Evolutionary conservation across 2,888 invertebrate species (phyloP), one percentile per base, ranked within the genome.

Genomic region (Acleris sparsana): DNA sequence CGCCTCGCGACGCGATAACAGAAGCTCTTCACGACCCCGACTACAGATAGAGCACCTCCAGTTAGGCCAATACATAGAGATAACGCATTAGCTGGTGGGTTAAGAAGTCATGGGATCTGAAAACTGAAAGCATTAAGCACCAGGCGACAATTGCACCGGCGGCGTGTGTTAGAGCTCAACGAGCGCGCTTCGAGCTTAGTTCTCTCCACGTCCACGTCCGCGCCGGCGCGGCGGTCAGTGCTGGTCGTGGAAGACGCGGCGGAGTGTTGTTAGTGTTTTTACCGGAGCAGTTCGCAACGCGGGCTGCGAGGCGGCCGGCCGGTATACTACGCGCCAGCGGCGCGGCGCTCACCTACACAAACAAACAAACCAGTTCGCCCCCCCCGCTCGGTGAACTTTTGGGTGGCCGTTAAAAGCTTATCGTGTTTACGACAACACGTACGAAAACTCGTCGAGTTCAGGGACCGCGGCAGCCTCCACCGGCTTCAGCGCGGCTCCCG

Each of bases 281-380:
- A 13, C 5, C 5, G 44, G 44, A 16, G n/a, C 44, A 16, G 43
- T 16, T 43, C 9, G 43, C 16, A 0, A 16, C 13, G 43, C 43
- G 16, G 43, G 1, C 44, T 44, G 11, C 33, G 33, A 33, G 33
- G 11, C 3, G 3, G 33, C 33, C 11, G 13, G 3, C 33, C 33
- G 0, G 7, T 33, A 13, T 13, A 33, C 33, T 33, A 33, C 7
- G 33, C 7, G 33, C 33, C 29, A 20, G 22, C 13, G 62, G 25
- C 39, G n/a, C 20, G 17, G 17, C 49, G 29, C 46, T 5, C 29
- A 44, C 78, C 79, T 80, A 80, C 78, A 85, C 88, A 83, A 84
- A 87, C 80, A 87, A 85, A 85, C 79, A 87, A 90, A 89, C 90
- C 88, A 78, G 89, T 89, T 87, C 73, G 75, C 69, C 70, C 70